Percentiles rank a stretch among this genome's conserved stretches.
Conservation (phyloP, 2,888 invertebrate species). For the Euclidia mi region DNA sequence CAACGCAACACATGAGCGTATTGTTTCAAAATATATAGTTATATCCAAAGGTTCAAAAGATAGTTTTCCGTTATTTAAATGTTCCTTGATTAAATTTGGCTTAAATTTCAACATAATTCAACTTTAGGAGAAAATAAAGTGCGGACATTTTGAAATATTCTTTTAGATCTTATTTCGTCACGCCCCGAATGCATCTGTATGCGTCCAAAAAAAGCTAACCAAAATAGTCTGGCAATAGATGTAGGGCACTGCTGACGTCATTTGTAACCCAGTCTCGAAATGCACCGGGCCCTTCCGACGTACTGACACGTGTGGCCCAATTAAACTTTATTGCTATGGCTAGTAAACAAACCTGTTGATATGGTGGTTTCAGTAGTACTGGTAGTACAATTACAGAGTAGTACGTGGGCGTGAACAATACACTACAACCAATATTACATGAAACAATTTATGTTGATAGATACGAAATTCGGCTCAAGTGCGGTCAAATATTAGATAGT, state of each 20-base stretch:
- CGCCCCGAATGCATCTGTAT: slow-evolving; percentile 41
- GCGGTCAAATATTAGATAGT: no score
- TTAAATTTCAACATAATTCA: no score
- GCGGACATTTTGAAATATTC: no score
- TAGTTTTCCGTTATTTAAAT: no score
- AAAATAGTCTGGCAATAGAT: slow-evolving; percentile 63
- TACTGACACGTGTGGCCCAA: slow-evolving; percentile 70
- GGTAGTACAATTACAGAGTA: neutral
- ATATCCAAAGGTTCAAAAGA: no score
- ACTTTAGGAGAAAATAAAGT: no score
- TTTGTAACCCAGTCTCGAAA: slow-evolving; percentile 70
- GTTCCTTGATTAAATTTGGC: no score
- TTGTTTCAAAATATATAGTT: no score
- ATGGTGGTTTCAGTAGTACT: slow-evolving; percentile 5
- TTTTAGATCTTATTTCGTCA: slow-evolving; percentile 32
- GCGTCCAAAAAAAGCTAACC: slow-evolving; percentile 54
- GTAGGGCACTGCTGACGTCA: slow-evolving; percentile 82
- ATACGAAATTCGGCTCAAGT: no score
- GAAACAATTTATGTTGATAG: no score
- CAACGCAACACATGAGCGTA: no score
- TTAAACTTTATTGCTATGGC: slow-evolving; percentile 58
- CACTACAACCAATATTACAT: no score
- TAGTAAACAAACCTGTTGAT: slow-evolving; percentile 39
- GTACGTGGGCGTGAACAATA: neutral
- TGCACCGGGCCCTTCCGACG: slow-evolving; percentile 73